Evolutionary conservation across 2,888 invertebrate genomes (phyloP).

Genomic region (Venustoraphidia nigricollis): DNA sequence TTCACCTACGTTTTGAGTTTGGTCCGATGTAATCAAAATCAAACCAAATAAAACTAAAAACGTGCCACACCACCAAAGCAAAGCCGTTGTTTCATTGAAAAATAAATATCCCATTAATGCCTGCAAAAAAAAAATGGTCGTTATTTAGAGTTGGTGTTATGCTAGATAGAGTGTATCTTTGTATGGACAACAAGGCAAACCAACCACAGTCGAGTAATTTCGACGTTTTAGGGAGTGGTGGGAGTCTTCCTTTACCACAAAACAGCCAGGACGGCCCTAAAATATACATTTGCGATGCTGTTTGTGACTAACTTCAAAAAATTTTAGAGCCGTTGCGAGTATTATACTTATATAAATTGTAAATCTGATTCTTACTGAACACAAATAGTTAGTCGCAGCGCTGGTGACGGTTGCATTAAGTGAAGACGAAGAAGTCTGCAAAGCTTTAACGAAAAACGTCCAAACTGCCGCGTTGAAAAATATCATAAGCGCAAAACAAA

Average conservation of each 20-base stretch:
- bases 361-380: conserved; percentile 36
- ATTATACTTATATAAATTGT: too few relatives aligned
- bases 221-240: too few relatives aligned
- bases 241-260: too few relatives aligned
- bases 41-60: conserved; percentile 53
- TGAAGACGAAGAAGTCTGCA: conserved; percentile 41
- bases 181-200: too few relatives aligned
- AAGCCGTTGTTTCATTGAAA: conserved; percentile 52
- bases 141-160: too few relatives aligned
- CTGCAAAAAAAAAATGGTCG: conserved; percentile 42
- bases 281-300: too few relatives aligned
- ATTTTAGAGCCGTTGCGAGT: too few relatives aligned
- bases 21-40: conserved; percentile 34
- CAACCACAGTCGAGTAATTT: too few relatives aligned
- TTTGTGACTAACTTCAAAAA: too few relatives aligned
- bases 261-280: too few relatives aligned
- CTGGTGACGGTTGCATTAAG: conserved; percentile 46
- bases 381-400: conserved; percentile 44
- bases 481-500: conserved; percentile 37
- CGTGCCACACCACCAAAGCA: conserved; percentile 58
- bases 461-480: conserved; percentile 42
- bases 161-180: too few relatives aligned
- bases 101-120: conserved; percentile 52
- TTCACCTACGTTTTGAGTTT: too few relatives aligned
- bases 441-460: conserved; percentile 43